These are phyloP conservation scores for Gavia stellata DNA, from an alignment of 2,113 vertebrate species.

Conservation along the genomic window DNA sequence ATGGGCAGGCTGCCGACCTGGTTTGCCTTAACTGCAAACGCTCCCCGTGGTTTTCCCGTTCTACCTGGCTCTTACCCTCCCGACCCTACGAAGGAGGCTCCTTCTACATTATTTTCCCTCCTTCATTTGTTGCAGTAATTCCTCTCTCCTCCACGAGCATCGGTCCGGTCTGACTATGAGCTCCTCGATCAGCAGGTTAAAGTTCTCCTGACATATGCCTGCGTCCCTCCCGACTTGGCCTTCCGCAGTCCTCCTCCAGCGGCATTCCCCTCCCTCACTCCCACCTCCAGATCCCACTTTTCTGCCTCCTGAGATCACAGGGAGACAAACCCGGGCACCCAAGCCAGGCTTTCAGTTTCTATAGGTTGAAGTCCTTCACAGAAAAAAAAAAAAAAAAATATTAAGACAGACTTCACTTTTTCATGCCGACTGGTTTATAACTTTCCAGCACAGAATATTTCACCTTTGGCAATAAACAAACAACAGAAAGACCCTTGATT, in stretches of 20 bases:
- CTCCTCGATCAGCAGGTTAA: not conserved
- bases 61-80: not conserved
- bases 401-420: not conserved
- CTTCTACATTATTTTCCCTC: not conserved
- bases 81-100: not conserved
- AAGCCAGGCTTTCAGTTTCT: not conserved
- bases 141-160: not conserved
- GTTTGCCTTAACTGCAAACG: not conserved
- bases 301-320: not conserved
- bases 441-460: not conserved
- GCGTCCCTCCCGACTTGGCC: too few species aligned
- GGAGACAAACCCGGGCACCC: not conserved
- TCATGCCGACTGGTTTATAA: not conserved
- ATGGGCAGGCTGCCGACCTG: not conserved
- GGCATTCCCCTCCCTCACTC: not conserved
- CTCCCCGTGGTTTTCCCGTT: not conserved
- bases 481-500: not conserved
- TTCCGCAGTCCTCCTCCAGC: not conserved
- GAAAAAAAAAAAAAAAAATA: not conserved
- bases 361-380: not conserved
- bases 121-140: not conserved
- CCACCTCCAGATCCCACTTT: not conserved
- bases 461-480: not conserved
- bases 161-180: fast-evolving
- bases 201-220: not conserved